Evolutionary conservation across 35 echinoderm and acorn worm genomes (phyloP).

Genomic region (Ophioderma brevispina): DNA sequence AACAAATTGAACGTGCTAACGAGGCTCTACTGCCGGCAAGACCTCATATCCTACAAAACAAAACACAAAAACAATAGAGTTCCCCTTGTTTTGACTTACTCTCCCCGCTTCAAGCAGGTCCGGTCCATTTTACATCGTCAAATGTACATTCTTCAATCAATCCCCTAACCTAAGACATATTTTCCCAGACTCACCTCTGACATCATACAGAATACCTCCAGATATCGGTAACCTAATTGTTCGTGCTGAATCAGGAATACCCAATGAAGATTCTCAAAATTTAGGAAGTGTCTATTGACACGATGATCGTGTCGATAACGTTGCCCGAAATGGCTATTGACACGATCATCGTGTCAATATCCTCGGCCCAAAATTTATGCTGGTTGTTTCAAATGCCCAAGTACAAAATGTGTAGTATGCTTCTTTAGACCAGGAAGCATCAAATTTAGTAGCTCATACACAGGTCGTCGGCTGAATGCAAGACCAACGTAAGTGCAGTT

Average conservation of each 20-base stretch:
- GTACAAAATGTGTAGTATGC: not conserved
- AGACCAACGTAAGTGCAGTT: too few species aligned
- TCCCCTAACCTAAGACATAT: not conserved
- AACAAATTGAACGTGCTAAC: not conserved
- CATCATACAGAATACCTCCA: not conserved
- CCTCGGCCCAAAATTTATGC: too few species aligned
- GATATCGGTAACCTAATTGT: not conserved
- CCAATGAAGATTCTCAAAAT: too few species aligned
- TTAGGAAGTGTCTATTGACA: too few species aligned
- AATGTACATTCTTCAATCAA: not conserved
- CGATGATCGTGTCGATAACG: too few species aligned
- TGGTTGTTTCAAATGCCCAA: not conserved
- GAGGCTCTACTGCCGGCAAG: not conserved
- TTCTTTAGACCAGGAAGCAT: not conserved
- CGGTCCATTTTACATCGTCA: not conserved
- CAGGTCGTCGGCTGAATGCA: too few species aligned
- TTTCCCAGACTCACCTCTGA: not conserved
- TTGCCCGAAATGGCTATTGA: too few species aligned
- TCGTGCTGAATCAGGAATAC: not conserved
- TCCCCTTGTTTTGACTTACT: not conserved
- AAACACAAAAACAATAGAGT: not conserved
- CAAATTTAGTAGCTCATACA: not conserved
- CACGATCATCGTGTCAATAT: too few species aligned
- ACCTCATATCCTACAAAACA: not conserved
- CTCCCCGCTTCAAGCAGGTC: not conserved